These are phyloP conservation scores for Nothura maculosa DNA, from an alignment of 2,797 vertebrate genomes.

Conservation along the genomic window DNA sequence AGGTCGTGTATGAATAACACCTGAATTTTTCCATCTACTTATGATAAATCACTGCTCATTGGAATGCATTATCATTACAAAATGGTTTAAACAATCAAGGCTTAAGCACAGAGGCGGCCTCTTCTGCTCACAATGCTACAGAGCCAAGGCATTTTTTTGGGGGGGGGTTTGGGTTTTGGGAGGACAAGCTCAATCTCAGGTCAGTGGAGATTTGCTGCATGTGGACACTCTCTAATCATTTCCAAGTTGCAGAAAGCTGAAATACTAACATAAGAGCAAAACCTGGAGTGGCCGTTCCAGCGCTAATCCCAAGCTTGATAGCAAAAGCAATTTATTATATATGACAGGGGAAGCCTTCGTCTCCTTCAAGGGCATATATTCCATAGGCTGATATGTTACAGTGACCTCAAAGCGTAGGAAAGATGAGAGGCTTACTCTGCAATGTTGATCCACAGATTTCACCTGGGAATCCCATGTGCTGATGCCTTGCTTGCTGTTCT, in stretches of 20 bases:
- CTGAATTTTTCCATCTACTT: neutral
- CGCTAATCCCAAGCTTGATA: constrained; percentile 8
- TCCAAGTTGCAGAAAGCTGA: neutral
- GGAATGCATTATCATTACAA: neutral
- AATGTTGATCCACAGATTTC: neutral
- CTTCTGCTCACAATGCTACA: neutral
- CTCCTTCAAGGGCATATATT: neutral
- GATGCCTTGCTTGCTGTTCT: neutral
- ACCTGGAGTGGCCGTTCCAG: neutral
- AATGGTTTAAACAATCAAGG: neutral
- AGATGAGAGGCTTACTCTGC: neutral
- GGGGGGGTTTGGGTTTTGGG: neutral
- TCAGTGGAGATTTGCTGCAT: neutral
- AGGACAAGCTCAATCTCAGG: neutral
- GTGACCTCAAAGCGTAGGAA: neutral
- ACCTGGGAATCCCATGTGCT: neutral
- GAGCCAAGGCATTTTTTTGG: neutral
- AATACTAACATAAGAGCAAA: constrained; percentile 24
- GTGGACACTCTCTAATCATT: neutral
- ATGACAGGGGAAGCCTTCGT: neutral
- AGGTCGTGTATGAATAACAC: neutral
- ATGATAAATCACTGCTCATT: neutral
- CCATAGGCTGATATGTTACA: neutral
- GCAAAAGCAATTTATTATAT: constrained; percentile 19
- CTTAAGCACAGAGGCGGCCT: neutral